Evolutionary conservation across 2,797 vertebrate species (phyloP).

Genomic region (Platalea minor): DNA sequence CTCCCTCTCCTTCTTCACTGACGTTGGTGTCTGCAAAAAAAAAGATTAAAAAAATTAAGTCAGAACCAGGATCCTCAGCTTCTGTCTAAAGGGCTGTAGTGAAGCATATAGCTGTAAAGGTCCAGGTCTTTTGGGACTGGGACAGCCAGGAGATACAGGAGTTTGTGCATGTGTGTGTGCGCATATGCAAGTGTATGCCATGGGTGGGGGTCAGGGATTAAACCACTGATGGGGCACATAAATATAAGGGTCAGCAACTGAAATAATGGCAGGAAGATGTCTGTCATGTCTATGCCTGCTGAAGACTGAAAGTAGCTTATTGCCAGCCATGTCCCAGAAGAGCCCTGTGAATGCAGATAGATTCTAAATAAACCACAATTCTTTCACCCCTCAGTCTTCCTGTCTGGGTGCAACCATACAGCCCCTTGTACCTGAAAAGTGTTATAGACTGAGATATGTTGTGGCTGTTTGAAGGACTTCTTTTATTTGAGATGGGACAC

Average conservation of each 20-base stretch:
- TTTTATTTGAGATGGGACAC: background rate
- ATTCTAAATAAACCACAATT: background rate
- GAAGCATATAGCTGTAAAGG: background rate
- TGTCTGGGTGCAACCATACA: background rate
- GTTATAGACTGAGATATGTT: background rate
- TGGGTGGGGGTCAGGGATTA: background rate
- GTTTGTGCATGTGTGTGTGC: background rate
- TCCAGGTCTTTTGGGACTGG: background rate
- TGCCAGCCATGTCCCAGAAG: background rate
- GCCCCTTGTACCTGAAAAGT: background rate
- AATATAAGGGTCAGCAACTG: background rate
- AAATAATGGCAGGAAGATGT: background rate
- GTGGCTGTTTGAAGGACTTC: background rate
- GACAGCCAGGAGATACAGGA: background rate
- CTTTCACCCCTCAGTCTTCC: background rate
- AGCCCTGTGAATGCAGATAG: background rate
- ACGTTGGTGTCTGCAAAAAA: background rate
- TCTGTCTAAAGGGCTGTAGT: background rate
- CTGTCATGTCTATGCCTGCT: background rate
- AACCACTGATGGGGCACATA: background rate
- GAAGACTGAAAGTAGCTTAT: background rate
- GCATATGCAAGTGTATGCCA: background rate
- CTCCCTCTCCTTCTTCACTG: background rate
- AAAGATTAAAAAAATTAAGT: background rate
- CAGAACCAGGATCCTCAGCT: background rate